Base-by-base conservation (phyloP, 1,140 invertebrate genomes). In the Formica selysi region DNA sequence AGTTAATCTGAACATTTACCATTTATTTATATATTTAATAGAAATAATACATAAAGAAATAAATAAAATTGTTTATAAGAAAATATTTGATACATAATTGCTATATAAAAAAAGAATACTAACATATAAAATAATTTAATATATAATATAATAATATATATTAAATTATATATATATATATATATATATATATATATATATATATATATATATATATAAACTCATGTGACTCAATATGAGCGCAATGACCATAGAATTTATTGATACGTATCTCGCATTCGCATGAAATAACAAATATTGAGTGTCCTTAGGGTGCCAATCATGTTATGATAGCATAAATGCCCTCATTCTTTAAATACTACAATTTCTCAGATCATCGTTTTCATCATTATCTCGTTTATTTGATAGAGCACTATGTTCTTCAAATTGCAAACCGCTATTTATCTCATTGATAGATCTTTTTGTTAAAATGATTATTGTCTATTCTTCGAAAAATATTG, bases 271-370 rank as follows among this genome's bases (percentile, higher is more conserved):
- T 16, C 36, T 8, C 22, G 16, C 26, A 64, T 76, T 67, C 8
- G 13, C 38, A 48, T 29, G 22, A 67, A 78, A 57, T 59, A 67
- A 4, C 6, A 0, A 44, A 38, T 84, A 89, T 88, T 68, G 6
- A 26, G 11, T 26, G 6, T 68, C 44, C 51, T 76, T 78, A 26
- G 84, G 87, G 85, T 57, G 74, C 83, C 87, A 88, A 86, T 89
- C 73, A 81, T 79, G 54, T 48, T 86, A 38, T 8, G 3, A 78
- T n/a, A 59, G 22, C n/a, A 38, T 32, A 61, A 26, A 65, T 65
- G 32, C 36, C n/a, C 10, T 59, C 36, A 79, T 67, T 59, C 36
- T 51, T 51, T 48, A 51, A 19, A 19, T 51, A 19, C 3, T 51
- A 19, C 48, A 6, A 44, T 61, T 84, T 54, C 57, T 70, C 8